These are phyloP conservation scores for Cinclus cinclus DNA, from an alignment of 2,113 vertebrate species.

Conservation along the genomic window DNA sequence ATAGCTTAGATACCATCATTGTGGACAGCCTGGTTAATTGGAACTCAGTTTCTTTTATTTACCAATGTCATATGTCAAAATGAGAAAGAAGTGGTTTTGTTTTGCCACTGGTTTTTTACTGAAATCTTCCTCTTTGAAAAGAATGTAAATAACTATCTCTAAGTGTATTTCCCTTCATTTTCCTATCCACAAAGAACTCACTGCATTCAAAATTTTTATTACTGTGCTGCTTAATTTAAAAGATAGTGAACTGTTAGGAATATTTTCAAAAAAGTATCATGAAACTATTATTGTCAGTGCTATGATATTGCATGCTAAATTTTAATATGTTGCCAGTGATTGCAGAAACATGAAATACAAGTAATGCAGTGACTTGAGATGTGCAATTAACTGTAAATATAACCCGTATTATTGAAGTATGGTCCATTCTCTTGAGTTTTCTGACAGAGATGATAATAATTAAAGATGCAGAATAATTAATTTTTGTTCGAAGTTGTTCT, in stretches of 20 bases:
- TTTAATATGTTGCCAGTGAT: not conserved
- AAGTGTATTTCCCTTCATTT: not conserved
- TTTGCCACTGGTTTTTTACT: not conserved
- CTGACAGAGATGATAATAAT: not conserved
- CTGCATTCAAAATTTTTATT: not conserved
- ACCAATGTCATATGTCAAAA: not conserved
- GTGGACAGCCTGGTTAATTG: not conserved
- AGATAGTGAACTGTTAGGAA: not conserved
- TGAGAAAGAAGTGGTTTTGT: conserved; percentile 6
- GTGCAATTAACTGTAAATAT: not conserved
- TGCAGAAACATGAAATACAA: not conserved
- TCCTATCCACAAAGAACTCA: not conserved
- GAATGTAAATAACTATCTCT: not conserved
- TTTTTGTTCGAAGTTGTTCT: not conserved
- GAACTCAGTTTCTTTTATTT: not conserved
- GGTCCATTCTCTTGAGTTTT: not conserved
- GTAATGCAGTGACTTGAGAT: not conserved
- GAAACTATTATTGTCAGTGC: not conserved
- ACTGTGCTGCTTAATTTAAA: not conserved
- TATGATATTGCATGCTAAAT: not conserved
- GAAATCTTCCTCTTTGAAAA: not conserved
- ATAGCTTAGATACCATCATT: not conserved
- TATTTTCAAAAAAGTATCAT: not conserved
- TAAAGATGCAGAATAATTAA: not conserved
- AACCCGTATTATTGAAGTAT: not conserved